Base-by-base conservation (phyloP, 2,888 invertebrate species). In the Carcina quercana region DNA sequence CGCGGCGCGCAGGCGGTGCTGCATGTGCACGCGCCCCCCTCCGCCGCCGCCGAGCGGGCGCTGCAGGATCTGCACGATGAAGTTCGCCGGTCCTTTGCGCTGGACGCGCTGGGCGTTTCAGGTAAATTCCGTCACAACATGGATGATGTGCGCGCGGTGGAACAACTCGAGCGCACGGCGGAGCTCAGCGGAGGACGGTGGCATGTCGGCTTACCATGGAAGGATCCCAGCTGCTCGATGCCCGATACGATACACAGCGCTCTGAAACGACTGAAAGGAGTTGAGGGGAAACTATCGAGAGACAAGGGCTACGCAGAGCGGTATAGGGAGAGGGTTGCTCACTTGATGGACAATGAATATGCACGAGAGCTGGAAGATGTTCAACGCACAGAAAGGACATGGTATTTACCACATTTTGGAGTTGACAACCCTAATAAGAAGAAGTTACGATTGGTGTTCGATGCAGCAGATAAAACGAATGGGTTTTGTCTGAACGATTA, bases 141-240 rank as follows among this genome's bases (percentile, higher is more conserved):
- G 3, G 35, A 42, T 1, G 38, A 42, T 13, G n/a, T 32, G 28
- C 32, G 32, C 1, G 40, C 42, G 1, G 2, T 22, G 3, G 34
- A 15, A 8, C 28, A 35, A 1, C 33, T 51, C 5, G 43, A 53
- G 27, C 17, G 35, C 2, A 41, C 47, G 0, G 27, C 47, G 1
- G 7, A 2, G 1, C 27, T 48, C 0, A 20, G 37, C 0, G 35
- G 44, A 15, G 47, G 42, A 0, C 20, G 40, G 5, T 49, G 53
- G 49, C 14, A 45, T 10, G 47, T 49, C 3, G 47, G 49, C 0
- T 26, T 53, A 13, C 53, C 50, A 0, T 50, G 53, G 53, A 43
- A 34, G 13, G 36, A 47, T 17, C 6, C 13, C 0, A 27, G 34
- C 2, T 28, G 37, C 21, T 10, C 11, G 3, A 36, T 47, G 42